Evolutionary conservation across 2,797 vertebrate genomes (phyloP).

Genomic region (Eulemur coronatus): DNA sequence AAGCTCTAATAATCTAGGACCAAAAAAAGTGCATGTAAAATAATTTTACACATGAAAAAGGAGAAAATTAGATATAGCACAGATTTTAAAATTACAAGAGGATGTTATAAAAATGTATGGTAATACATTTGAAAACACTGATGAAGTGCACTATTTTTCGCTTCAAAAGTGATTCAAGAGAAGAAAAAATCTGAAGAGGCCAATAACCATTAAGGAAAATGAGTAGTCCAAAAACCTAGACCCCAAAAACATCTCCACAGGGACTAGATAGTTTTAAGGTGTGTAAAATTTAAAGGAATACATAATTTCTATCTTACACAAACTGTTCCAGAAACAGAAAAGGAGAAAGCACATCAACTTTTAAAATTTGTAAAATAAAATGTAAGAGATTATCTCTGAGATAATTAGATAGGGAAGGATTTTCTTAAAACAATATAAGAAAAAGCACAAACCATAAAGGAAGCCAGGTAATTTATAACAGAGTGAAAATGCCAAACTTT

Average conservation of each 20-base stretch:
- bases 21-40: background rate
- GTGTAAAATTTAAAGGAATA: background rate
- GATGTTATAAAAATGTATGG: background rate
- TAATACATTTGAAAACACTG: background rate
- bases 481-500: background rate
- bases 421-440: background rate
- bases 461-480: background rate
- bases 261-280: background rate
- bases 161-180: background rate
- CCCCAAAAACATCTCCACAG: background rate
- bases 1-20: background rate
- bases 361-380: background rate
- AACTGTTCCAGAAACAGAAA: background rate
- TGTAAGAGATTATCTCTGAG: background rate
- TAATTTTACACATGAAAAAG: background rate
- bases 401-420: background rate
- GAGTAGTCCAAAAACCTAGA: background rate
- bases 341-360: background rate
- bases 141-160: background rate
- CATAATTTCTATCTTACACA: background rate
- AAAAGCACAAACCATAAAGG: background rate
- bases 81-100: background rate
- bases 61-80: background rate
- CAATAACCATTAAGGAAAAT: conserved; percentile 3
- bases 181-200: background rate